Conservation (phyloP, 2,797 vertebrate genomes). For the Mycteria americana region DNA sequence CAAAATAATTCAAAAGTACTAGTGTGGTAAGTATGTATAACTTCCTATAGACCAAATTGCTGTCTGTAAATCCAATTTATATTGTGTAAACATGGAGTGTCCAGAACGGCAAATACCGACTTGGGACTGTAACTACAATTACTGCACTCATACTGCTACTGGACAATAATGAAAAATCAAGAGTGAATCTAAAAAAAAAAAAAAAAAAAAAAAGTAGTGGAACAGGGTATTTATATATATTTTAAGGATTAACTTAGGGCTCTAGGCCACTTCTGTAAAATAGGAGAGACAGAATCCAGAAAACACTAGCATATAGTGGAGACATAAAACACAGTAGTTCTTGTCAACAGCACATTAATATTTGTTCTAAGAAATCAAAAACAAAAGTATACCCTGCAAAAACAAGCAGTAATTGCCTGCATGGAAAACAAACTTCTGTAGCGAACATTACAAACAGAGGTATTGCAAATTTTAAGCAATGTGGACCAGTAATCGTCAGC, state of each 20-base stretch:
- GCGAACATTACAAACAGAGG: constrained; percentile 42
- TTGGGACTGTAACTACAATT: constrained; percentile 20
- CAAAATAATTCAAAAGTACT: not conserved
- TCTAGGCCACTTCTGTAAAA: constrained; percentile 8
- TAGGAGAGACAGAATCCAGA: not conserved
- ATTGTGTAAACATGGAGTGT: constrained; percentile 38
- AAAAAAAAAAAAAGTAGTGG: not conserved
- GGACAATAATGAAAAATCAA: not conserved
- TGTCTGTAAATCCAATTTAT: constrained; percentile 17
- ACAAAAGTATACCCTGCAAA: constrained; percentile 57
- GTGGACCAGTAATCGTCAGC: constrained; percentile 56
- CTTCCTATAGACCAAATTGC: constrained; percentile 19
- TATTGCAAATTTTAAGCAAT: constrained; percentile 49
- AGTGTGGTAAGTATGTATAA: not conserved
- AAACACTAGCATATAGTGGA: constrained; percentile 5
- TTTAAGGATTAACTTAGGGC: constrained; percentile 12
- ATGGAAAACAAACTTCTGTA: not conserved
- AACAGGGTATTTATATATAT: not conserved
- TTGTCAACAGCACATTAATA: constrained; percentile 33
- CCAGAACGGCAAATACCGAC: constrained; percentile 29
- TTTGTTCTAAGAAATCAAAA: constrained; percentile 47
- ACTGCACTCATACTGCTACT: constrained; percentile 15
- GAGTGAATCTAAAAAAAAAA: not conserved
- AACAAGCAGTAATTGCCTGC: constrained; percentile 53
- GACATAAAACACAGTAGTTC: constrained; percentile 54